Conservation (phyloP, 2,888 invertebrate genomes). For the Polydrusus pterygomalis region DNA sequence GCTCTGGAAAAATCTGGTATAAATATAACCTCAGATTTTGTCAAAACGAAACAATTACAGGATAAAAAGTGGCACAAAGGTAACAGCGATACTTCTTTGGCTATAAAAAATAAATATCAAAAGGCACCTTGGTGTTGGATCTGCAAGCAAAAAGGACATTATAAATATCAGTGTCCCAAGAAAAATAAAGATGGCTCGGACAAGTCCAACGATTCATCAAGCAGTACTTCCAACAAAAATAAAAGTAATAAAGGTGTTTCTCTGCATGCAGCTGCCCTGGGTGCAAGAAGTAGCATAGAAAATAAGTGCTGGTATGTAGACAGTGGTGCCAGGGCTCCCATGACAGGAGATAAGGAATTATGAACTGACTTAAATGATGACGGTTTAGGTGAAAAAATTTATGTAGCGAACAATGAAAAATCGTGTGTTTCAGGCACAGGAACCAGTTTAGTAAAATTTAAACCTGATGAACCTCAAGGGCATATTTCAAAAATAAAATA, state of each 20-base stretch:
- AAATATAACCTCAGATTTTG: constrained; percentile 52
- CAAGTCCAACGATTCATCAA: not conserved
- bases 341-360: not conserved
- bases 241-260: not conserved
- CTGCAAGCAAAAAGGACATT: constrained; percentile 46
- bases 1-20: constrained; percentile 51
- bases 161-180: constrained; percentile 45
- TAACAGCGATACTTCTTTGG: constrained; percentile 37
- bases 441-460: constrained; percentile 19
- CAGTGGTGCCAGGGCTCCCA: too few relatives aligned
- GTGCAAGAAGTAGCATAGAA: not conserved
- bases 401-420: constrained; percentile 46
- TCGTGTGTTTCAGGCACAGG: constrained; percentile 35
- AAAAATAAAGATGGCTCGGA: constrained; percentile 8
- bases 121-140: not conserved
- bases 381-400: constrained; percentile 39
- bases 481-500: constrained; percentile 36
- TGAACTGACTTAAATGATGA: not conserved
- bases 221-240: not conserved
- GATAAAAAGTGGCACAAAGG: constrained; percentile 49
- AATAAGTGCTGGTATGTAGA: too few relatives aligned
- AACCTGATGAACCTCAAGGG: constrained; percentile 29
- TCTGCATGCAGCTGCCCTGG: not conserved
- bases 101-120: not conserved
- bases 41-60: constrained; percentile 54